Conservation (phyloP, 2,797 vertebrate species). For the Myotis vivesi region DNA sequence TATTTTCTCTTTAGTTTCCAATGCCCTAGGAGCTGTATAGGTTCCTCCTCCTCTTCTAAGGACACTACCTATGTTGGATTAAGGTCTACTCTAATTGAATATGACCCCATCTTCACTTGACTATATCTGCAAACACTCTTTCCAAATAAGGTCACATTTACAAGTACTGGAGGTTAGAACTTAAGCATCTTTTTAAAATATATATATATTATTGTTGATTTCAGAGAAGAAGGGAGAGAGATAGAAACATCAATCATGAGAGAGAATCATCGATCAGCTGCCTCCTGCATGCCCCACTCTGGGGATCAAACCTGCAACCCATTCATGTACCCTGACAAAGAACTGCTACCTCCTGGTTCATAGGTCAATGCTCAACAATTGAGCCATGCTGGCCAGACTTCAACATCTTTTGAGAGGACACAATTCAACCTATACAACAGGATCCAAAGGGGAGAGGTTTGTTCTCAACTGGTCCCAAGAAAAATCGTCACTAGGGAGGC, state of each 20-base stretch:
- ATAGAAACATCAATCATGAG: no score
- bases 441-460: not conserved
- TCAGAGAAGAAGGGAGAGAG: no score
- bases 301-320: no score
- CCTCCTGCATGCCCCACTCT: no score
- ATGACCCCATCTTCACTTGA: not conserved
- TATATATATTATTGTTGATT: no score
- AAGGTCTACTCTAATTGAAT: not conserved
- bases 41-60: not conserved
- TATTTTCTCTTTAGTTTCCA: no score
- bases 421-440: not conserved
- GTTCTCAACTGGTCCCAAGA: not conserved
- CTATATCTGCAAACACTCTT: not conserved
- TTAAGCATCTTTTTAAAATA: not conserved
- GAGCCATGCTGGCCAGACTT: not conserved
- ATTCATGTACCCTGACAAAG: no score
- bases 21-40: no score
- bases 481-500: not conserved
- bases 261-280: no score
- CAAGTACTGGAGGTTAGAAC: not conserved
- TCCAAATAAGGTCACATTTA: not conserved
- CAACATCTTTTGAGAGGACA: not conserved
- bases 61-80: not conserved
- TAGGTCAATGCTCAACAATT: no score
- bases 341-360: no score